A percentile compares a stretch with the other conserved stretches of the same genome.
Evolutionary conservation across 2,888 invertebrate species (phyloP).

Genomic region (Nemotelus pantherinus): DNA sequence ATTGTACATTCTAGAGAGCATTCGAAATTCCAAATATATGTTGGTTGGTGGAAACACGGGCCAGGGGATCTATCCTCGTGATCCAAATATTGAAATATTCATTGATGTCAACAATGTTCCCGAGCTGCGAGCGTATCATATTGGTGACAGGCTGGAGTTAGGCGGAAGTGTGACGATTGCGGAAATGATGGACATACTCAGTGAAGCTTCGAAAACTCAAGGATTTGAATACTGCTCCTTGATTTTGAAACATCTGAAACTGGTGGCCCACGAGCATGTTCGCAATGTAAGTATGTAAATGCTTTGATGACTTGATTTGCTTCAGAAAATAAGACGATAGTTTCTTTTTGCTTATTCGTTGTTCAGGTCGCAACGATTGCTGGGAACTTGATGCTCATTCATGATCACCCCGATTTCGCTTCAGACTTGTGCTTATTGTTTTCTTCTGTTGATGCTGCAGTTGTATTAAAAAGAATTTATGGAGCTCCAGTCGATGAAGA

Average conservation of each 20-base stretch:
- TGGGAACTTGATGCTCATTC: constrained; percentile 77
- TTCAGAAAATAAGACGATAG: constrained; percentile 64
- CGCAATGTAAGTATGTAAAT: constrained; percentile 67
- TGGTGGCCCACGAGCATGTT: constrained; percentile 72
- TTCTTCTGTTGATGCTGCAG: constrained; percentile 58
- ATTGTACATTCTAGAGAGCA: constrained; percentile 67
- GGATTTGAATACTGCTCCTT: constrained; percentile 68
- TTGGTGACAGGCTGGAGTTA: constrained; percentile 57
- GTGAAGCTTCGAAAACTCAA: constrained; percentile 59
- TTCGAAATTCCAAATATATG: constrained; percentile 67
- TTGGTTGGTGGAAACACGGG: constrained; percentile 78
- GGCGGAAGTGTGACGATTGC: constrained; percentile 67
- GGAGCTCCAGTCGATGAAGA: constrained; percentile 37
- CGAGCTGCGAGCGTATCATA: constrained; percentile 63
- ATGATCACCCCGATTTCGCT: constrained; percentile 73
- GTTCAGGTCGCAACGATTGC: constrained; percentile 72
- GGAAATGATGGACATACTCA: constrained; percentile 66
- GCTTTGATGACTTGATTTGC: constrained; percentile 44
- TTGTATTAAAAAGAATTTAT: constrained; percentile 65
- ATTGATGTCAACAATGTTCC: constrained; percentile 72
- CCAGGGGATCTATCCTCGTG: constrained; percentile 67
- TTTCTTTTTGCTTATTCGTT: constrained; percentile 67
- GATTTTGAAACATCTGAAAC: constrained; percentile 68
- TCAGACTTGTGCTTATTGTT: constrained; percentile 74
- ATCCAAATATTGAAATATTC: constrained; percentile 62